phyloP scores from a whole-genome alignment of 2,113 vertebrate species.

The Muntiacus muntjak region DNA sequence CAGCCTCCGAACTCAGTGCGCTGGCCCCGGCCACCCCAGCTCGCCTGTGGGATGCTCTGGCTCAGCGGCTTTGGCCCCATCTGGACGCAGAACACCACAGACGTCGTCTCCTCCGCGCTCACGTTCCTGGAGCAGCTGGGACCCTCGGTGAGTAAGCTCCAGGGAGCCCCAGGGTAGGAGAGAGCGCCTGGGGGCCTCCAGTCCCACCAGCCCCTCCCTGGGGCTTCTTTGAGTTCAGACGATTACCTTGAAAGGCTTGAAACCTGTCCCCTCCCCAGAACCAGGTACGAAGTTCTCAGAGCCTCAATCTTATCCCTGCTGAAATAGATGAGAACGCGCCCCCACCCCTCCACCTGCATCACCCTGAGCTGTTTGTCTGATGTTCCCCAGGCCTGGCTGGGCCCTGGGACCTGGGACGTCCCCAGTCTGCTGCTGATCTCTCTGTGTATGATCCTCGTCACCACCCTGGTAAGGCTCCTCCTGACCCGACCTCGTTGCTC shows the following conservation, averaged over 20 bases:
- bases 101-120: slow-evolving; percentile 79
- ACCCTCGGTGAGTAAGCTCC: slow-evolving; percentile 57
- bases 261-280: neutral
- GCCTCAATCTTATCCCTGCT: neutral
- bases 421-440: slow-evolving; percentile 83
- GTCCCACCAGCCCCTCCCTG: neutral
- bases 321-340: neutral
- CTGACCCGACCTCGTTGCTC: neutral
- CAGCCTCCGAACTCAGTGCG: neutral
- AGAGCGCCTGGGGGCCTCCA: neutral
- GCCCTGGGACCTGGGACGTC: slow-evolving; percentile 78
- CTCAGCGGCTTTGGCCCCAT: slow-evolving; percentile 80
- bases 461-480: slow-evolving; percentile 83
- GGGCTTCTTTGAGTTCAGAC: neutral
- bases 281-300: neutral
- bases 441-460: slow-evolving; percentile 80
- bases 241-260: neutral
- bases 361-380: slow-evolving; percentile 51
- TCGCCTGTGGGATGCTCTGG: slow-evolving; percentile 85
- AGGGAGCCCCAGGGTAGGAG: neutral
- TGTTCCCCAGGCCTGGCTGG: slow-evolving; percentile 78
- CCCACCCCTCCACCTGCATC: neutral
- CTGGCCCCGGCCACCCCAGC: slow-evolving; percentile 77
- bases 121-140: slow-evolving; percentile 75
- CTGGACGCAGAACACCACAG: slow-evolving; percentile 81